These are phyloP conservation scores for Hydropsyche betteni DNA, from an alignment of 2,888 invertebrate species.

Conservation along the genomic window DNA sequence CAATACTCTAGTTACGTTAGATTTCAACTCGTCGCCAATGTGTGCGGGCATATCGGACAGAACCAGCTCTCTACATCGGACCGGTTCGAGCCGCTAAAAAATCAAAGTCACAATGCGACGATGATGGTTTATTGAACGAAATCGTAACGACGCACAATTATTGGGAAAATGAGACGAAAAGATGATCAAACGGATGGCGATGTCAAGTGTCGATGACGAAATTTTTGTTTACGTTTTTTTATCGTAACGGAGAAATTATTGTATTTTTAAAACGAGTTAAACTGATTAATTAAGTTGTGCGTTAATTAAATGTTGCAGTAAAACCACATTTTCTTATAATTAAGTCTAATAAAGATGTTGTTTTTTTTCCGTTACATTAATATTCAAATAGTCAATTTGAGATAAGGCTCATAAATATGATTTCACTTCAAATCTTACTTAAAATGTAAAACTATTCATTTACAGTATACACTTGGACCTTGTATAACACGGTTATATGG, in stretches of 20 bases:
- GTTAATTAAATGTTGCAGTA: neutral
- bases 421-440: neutral
- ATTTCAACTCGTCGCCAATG: conserved; percentile 26
- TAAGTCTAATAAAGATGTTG: neutral
- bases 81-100: conserved; percentile 12
- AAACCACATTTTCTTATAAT: neutral
- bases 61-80: neutral
- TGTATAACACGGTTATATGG: neutral
- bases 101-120: conserved; percentile 21
- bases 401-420: neutral
- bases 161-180: too few relatives aligned
- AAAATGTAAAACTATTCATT: neutral
- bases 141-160: neutral
- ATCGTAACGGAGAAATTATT: too few relatives aligned
- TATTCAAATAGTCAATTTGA: neutral
- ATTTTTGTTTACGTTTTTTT: too few relatives aligned
- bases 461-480: neutral
- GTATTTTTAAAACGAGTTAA: too few relatives aligned
- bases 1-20: conserved; percentile 30
- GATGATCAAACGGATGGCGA: too few relatives aligned
- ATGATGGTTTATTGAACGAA: conserved; percentile 11
- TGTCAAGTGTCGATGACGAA: too few relatives aligned
- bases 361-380: neutral
- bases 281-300: neutral
- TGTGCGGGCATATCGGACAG: neutral